Evolutionary conservation across 1,140 invertebrate genomes (phyloP), one percentile per base, ranked within the genome.

Genomic region (Dysdera silvatica): DNA sequence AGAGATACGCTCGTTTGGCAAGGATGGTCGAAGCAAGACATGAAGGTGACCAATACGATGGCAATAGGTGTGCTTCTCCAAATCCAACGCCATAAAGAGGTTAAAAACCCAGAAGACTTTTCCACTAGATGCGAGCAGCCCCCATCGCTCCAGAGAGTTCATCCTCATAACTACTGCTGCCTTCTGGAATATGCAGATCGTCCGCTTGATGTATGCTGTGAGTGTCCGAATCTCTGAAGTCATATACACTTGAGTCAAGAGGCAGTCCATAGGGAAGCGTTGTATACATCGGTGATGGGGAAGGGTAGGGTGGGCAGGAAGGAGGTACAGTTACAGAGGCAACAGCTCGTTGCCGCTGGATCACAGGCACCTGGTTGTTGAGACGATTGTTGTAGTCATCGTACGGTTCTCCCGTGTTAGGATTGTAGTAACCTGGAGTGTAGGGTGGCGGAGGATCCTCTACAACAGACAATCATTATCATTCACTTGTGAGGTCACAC

Each of bases 401-500:
- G 28, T 69, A 64, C 4, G 62, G 62, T n/a, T 32, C 32, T 1
- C 55, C 65, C 35, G 65, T 67, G n/a, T 35, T 40, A 26, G 67
- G 57, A 56, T 66, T 57, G 51, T 62, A 69, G 48, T 59, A 68
- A 33, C 55, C 67, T 14, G 67, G 68, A 18, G 68, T 69, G 40
- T 69, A 69, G 18, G 68, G 68, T 31, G 68, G 68, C n/a, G 68
- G 68, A 18, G 68, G 68, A 52, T 69, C 68, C 61, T 64, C 68
- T 68, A 35, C 2, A 12, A 65, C 40, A 54, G 47, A 18, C 33
- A 51, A 54, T n/a, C n/a, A n/a, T n/a, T n/a, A n/a, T n/a, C n/a
- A n/a, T n/a, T n/a, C n/a, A n/a, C n/a, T n/a, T n/a, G n/a, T n/a
- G n/a, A n/a, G n/a, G n/a, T n/a, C n/a, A n/a, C n/a, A n/a, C n/a